These are phyloP conservation scores for Quadroppia sp. DNA, from an alignment of 2,888 invertebrate genomes.

Conservation along the genomic window DNA sequence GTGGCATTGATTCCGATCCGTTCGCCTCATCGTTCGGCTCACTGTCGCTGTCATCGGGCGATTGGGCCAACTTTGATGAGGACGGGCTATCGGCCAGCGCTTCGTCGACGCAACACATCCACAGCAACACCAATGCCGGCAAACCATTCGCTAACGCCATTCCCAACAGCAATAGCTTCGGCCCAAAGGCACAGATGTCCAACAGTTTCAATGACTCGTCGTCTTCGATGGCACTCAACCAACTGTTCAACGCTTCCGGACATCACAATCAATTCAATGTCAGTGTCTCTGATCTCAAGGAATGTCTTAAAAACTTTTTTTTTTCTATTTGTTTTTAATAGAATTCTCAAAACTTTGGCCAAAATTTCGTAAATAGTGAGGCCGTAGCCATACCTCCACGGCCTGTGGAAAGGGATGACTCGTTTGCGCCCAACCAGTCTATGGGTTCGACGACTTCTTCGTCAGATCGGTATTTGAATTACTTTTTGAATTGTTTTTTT, in stretches of 20 bases:
- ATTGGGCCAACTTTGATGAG: slow-evolving; percentile 42
- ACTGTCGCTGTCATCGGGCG: slow-evolving; percentile 25
- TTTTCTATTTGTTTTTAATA: not conserved
- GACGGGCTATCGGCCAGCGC: not conserved
- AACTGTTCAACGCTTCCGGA: slow-evolving; percentile 22
- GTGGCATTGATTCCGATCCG: not conserved
- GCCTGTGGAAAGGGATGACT: not conserved
- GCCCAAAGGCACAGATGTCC: not conserved
- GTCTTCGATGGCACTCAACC: not conserved
- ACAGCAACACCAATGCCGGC: not conserved
- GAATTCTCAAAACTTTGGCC: not conserved
- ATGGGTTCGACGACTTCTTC: slow-evolving; percentile 31
- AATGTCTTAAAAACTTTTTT: not conserved
- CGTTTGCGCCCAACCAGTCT: not conserved
- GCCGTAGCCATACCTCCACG: slow-evolving; percentile 7
- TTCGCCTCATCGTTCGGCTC: slow-evolving; percentile 1
- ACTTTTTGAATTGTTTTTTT: not conserved
- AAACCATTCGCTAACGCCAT: not conserved
- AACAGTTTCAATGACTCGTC: slow-evolving; percentile 9
- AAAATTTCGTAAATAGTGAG: not conserved
- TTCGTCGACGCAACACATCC: not conserved
- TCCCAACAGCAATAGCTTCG: not conserved
- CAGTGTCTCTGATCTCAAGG: not conserved
- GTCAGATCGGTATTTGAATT: slow-evolving; percentile 24
- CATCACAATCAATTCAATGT: not conserved